Base-by-base conservation (phyloP, 2,888 invertebrate genomes). In the Liopterus haemorrhoidalis region DNA sequence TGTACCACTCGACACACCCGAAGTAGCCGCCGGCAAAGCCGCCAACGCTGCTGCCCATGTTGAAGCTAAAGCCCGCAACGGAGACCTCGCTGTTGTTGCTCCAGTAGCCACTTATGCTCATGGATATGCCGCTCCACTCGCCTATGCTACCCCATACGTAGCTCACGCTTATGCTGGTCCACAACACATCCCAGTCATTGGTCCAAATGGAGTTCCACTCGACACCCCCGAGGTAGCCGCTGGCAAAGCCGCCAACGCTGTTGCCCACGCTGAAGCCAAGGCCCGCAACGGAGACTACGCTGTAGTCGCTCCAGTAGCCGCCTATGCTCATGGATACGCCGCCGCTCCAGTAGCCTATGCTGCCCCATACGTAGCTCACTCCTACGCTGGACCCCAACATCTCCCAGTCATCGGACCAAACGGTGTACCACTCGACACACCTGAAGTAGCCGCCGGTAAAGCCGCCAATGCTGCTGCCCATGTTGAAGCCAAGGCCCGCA, bases 1-100 rank as follows among this genome's bases (percentile, higher is more conserved):
- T 8, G 74, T 75, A 53, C 75, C 76, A 45, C 70, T 74, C 39
- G 76, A 74, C 56, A 74, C 75, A 54, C 75, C 75, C 28, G 77
- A 76, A 59, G 77, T 77, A 44, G 75, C 76, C 47, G 74, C 74
- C 52, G 77, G 77, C 43, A 74, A 73, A 57, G 73, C 75, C 53
- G 71, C 72, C 47, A 77, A 78, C 62, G 71, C 76, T 52, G 75
- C 76, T 51, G 75, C 76, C 46, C 69, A 76, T 51, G 64, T 65
- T 48, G 66, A 70, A 53, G 65, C 65, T 46, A 64, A 62, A 51
- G 60, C 69, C 48, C 66, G 72, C 50, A 69, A 61, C 65, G 68
- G 56, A 28, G 42, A 49, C 15, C 52, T 59, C 70, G 70, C 46
- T 9, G 35, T 46, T 42, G 46, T 42, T 35, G 49, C 49, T 19